Conservation (phyloP, 2,113 vertebrate species). For the Hippolais icterina region DNA sequence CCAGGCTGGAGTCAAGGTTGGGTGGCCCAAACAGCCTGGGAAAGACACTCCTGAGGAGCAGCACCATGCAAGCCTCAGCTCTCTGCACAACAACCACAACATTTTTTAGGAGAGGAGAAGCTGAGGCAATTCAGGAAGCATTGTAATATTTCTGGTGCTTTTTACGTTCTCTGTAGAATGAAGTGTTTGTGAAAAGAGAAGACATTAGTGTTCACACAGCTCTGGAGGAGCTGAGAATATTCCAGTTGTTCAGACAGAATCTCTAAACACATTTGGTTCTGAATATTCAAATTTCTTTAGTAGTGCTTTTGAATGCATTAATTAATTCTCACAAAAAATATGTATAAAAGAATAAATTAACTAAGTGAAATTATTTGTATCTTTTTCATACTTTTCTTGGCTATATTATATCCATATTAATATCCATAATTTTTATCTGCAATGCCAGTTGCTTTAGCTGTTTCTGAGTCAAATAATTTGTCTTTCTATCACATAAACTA, state of each 20-base stretch:
- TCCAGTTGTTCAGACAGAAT: not conserved
- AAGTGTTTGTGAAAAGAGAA: not conserved
- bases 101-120: not conserved
- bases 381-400: not conserved
- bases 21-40: accelerated
- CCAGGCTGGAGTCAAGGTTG: not conserved
- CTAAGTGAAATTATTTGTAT: not conserved
- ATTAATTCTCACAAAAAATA: not conserved
- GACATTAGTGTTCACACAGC: not conserved
- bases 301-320: not conserved
- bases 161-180: not conserved
- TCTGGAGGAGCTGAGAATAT: not conserved
- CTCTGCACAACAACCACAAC: not conserved
- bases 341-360: not conserved
- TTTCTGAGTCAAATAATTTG: not conserved
- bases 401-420: not conserved
- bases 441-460: not conserved
- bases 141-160: not conserved
- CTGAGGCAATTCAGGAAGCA: not conserved
- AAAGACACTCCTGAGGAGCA: accelerated
- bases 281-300: not conserved
- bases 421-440: not conserved
- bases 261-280: not conserved
- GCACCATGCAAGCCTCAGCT: accelerated
- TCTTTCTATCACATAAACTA: not conserved